These are phyloP conservation scores for Athripsodes cinereus DNA, from an alignment of 2,888 invertebrate genomes.

Conservation along the genomic window DNA sequence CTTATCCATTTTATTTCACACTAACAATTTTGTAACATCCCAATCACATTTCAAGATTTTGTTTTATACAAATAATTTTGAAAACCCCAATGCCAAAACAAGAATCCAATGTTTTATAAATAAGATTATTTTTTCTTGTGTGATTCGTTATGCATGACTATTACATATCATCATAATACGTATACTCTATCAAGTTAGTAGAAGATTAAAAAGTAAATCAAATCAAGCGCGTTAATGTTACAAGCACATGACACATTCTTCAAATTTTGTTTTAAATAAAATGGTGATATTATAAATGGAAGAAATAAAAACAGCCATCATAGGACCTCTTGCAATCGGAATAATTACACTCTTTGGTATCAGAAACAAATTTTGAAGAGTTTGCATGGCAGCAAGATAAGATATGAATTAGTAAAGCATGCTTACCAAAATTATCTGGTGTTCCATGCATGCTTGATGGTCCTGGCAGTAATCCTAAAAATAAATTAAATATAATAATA, in stretches of 20 bases:
- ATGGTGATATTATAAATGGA: too few relatives aligned
- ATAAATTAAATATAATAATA: too few relatives aligned
- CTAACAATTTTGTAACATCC: background rate
- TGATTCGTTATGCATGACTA: constrained; percentile 1
- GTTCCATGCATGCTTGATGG: constrained; percentile 76
- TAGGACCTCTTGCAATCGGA: too few relatives aligned
- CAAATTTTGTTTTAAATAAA: background rate
- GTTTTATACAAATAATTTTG: background rate
- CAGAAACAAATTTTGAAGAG: constrained; percentile 16
- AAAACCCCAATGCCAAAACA: background rate
- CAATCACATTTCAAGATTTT: background rate
- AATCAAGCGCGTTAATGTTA: background rate
- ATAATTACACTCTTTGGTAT: too few relatives aligned
- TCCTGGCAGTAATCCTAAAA: constrained; percentile 73
- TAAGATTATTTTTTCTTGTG: background rate
- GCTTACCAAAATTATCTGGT: constrained; percentile 78
- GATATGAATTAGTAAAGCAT: constrained; percentile 8
- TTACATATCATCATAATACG: background rate
- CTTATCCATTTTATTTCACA: background rate
- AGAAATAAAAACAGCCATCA: too few relatives aligned
- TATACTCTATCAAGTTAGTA: background rate
- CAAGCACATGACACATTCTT: background rate
- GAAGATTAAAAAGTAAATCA: background rate
- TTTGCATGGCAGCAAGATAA: constrained; percentile 11
- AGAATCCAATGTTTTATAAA: background rate